Evolutionary conservation across 2,888 invertebrate genomes (phyloP).

Genomic region (Megaustenia siamemsis): DNA sequence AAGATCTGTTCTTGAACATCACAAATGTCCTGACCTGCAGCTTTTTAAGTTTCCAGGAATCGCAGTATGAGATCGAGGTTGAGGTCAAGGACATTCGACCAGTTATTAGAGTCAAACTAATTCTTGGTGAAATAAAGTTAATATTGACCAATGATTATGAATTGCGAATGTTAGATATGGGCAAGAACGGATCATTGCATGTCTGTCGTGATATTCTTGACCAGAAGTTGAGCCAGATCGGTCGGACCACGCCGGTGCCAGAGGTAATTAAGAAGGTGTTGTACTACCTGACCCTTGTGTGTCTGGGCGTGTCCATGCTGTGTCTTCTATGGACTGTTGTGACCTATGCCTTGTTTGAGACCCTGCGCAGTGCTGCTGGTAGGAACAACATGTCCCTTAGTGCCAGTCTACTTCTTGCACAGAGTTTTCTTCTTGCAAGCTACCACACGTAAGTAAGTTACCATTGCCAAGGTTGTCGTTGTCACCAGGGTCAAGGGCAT

Average conservation of each 20-base stretch:
- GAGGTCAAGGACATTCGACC: background rate
- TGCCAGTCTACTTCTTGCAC: slow-evolving; percentile 29
- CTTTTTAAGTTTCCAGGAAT: background rate
- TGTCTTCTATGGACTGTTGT: slow-evolving; percentile 32
- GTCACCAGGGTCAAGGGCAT: too few species aligned
- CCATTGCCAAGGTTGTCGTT: too few species aligned
- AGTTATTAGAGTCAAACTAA: background rate
- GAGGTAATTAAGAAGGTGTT: background rate
- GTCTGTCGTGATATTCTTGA: slow-evolving; percentile 21
- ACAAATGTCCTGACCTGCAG: background rate
- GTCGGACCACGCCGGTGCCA: background rate
- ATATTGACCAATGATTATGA: background rate
- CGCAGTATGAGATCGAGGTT: background rate
- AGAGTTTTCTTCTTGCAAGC: slow-evolving; percentile 1
- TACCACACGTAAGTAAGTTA: slow-evolving; percentile 1
- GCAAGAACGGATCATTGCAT: background rate
- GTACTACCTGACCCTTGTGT: slow-evolving; percentile 25
- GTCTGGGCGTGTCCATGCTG: slow-evolving; percentile 28
- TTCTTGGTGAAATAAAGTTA: background rate
- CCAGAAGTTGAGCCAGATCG: background rate
- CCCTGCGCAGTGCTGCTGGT: slow-evolving; percentile 25
- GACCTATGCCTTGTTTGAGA: slow-evolving; percentile 29
- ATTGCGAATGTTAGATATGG: background rate
- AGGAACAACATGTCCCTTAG: slow-evolving; percentile 33
- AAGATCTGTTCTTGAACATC: background rate